Conservation (phyloP, 2,888 invertebrate species). For the Sialis fuliginosa region DNA sequence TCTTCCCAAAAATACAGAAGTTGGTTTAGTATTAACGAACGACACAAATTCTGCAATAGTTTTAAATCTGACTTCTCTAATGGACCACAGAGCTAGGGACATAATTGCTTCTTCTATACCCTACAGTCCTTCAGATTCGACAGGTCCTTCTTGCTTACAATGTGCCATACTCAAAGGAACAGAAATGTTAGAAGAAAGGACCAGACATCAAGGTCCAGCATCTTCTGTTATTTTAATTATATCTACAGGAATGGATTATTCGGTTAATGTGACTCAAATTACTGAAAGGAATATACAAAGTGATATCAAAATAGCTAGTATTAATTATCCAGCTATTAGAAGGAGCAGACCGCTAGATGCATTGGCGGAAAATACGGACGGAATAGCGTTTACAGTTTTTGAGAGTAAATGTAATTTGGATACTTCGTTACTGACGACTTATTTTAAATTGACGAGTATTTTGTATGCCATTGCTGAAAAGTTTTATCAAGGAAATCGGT, state of each 20-base stretch:
- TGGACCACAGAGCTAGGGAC: slow-evolving; percentile 21
- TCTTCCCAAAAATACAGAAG: slow-evolving; percentile 30
- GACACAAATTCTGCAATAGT: slow-evolving; percentile 22
- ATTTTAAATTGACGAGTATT: slow-evolving; percentile 31
- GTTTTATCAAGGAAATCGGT: slow-evolving; percentile 27
- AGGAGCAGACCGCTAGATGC: slow-evolving; percentile 26
- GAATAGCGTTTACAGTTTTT: slow-evolving; percentile 29
- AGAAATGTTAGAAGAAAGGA: slow-evolving; percentile 28
- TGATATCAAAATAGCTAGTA: slow-evolving; percentile 30
- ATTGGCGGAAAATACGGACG: slow-evolving; percentile 26
- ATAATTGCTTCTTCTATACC: slow-evolving; percentile 29
- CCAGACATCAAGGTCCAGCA: slow-evolving; percentile 26
- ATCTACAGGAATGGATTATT: slow-evolving; percentile 32
- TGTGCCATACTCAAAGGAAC: slow-evolving; percentile 26
- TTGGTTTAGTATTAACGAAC: slow-evolving; percentile 30
- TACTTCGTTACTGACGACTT: slow-evolving; percentile 30
- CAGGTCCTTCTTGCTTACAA: slow-evolving; percentile 28
- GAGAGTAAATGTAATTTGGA: slow-evolving; percentile 34
- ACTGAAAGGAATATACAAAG: slow-evolving; percentile 24
- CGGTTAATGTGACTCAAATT: slow-evolving; percentile 23
- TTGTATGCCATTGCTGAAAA: slow-evolving; percentile 27
- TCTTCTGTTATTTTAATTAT: slow-evolving; percentile 34
- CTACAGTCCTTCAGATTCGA: slow-evolving; percentile 30
- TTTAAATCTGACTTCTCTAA: slow-evolving; percentile 21
- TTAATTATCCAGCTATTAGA: slow-evolving; percentile 33